Percentiles rank a stretch among this genome's conserved stretches.
phyloP scores from a whole-genome alignment of 92 coral and sea anemone species.

The Montipora capitata region DNA sequence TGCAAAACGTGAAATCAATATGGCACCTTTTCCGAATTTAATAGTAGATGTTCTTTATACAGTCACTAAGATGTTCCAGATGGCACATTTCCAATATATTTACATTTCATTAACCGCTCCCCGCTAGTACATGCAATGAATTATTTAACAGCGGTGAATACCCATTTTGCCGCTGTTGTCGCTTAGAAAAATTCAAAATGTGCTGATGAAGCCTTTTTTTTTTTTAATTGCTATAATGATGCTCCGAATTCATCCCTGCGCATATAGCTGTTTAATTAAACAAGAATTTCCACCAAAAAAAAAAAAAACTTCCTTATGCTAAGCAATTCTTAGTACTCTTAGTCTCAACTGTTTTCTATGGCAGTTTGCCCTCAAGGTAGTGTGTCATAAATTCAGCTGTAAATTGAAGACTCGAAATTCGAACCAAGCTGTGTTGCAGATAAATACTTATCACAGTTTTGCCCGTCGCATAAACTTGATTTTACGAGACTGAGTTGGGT shows the following conservation, averaged over 20 bases:
- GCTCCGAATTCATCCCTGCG: neutral
- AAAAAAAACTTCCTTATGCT: neutral
- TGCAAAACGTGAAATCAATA: neutral
- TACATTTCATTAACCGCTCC: slow-evolving; percentile 70
- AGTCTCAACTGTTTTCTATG: neutral
- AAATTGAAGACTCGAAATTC: neutral
- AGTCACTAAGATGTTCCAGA: neutral
- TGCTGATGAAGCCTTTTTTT: neutral
- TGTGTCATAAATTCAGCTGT: neutral
- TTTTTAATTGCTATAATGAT: no score
- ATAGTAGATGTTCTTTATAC: neutral
- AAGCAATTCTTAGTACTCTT: neutral
- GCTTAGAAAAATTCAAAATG: neutral
- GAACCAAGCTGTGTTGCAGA: neutral
- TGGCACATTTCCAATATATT: slow-evolving; percentile 69
- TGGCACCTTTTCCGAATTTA: neutral
- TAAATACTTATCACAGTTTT: neutral
- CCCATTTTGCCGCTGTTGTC: slow-evolving; percentile 1
- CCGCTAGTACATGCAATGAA: slow-evolving; percentile 34
- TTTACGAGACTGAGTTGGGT: neutral
- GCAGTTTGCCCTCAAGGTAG: slow-evolving; percentile 5
- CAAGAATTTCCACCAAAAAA: neutral
- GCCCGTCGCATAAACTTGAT: neutral
- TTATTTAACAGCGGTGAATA: slow-evolving; percentile 73
- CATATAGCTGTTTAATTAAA: neutral